Conservation (phyloP, 2,113 vertebrate species). For the Seriola quinqueradiata region DNA sequence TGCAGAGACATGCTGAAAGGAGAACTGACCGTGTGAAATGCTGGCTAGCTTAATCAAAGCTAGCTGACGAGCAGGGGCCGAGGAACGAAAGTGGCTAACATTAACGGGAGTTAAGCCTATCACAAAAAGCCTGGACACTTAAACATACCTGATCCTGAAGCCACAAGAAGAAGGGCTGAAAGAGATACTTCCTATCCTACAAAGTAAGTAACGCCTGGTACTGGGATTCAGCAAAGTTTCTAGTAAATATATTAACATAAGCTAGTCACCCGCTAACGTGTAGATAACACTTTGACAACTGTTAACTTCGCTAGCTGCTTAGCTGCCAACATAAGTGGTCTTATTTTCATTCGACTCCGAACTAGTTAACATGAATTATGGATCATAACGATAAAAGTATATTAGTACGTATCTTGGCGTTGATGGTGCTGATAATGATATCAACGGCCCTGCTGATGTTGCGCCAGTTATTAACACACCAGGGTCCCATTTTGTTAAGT, state of each 20-base stretch:
- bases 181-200: constrained; percentile 1
- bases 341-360: not conserved
- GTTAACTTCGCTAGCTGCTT: constrained; percentile 52
- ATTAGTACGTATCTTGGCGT: not conserved
- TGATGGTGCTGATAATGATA: not conserved
- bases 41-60: constrained; percentile 68
- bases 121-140: constrained; percentile 43
- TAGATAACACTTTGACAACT: constrained; percentile 53
- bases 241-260: not conserved
- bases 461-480: not conserved
- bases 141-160: constrained; percentile 35
- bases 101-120: constrained; percentile 53
- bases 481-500: not conserved
- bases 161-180: constrained; percentile 25
- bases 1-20: constrained; percentile 77
- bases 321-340: constrained; percentile 37
- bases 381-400: not conserved
- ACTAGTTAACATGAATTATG: not conserved
- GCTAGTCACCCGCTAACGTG: constrained; percentile 26
- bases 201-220: constrained; percentile 65
- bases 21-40: constrained; percentile 79
- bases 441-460: not conserved
- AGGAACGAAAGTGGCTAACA: constrained; percentile 68
- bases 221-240: not conserved
- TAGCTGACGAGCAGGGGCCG: constrained; percentile 71